phyloP scores from a whole-genome alignment of 1,140 invertebrate species.

The Microplitis mediator region DNA sequence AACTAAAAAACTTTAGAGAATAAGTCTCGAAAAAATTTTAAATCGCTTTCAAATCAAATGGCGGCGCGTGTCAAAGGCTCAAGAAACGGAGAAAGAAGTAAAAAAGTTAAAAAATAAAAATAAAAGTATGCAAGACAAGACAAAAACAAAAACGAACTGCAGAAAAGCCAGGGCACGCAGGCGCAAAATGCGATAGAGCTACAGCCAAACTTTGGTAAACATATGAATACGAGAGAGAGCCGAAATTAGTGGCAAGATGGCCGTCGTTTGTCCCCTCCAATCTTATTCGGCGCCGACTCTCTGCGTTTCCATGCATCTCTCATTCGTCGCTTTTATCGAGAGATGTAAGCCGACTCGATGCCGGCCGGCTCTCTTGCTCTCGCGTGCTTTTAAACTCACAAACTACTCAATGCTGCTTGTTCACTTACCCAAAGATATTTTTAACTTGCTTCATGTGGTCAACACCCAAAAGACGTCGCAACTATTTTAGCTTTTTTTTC shows the following conservation, averaged over 20 bases:
- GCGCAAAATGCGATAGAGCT: slow-evolving; percentile 3
- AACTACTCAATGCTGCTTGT: slow-evolving; percentile 21
- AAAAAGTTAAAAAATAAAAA: slow-evolving; percentile 20
- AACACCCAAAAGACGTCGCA: slow-evolving; percentile 18
- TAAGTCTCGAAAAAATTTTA: not conserved
- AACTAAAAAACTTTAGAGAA: not conserved
- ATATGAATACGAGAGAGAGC: slow-evolving; percentile 35
- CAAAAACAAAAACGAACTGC: slow-evolving; percentile 19
- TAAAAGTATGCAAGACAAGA: slow-evolving; percentile 27
- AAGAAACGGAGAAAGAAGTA: slow-evolving; percentile 23
- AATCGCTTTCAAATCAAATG: slow-evolving; percentile 20
- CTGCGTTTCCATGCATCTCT: slow-evolving; percentile 7
- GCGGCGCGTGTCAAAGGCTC: slow-evolving; percentile 58
- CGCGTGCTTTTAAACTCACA: slow-evolving; percentile 17
- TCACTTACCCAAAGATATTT: slow-evolving; percentile 20
- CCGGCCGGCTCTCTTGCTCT: not conserved
- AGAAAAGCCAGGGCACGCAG: slow-evolving; percentile 42
- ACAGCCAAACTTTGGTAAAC: not conserved
- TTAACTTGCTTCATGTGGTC: slow-evolving; percentile 15
- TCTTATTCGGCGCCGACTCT: slow-evolving; percentile 7
- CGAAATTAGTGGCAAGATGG: slow-evolving; percentile 52
- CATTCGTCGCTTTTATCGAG: slow-evolving; percentile 2
- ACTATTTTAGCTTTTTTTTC: slow-evolving; percentile 11
- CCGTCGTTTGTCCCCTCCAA: slow-evolving; percentile 36
- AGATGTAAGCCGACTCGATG: not conserved